phyloP scores from a whole-genome alignment of 2,113 vertebrate species.

The Ailurus styani region DNA sequence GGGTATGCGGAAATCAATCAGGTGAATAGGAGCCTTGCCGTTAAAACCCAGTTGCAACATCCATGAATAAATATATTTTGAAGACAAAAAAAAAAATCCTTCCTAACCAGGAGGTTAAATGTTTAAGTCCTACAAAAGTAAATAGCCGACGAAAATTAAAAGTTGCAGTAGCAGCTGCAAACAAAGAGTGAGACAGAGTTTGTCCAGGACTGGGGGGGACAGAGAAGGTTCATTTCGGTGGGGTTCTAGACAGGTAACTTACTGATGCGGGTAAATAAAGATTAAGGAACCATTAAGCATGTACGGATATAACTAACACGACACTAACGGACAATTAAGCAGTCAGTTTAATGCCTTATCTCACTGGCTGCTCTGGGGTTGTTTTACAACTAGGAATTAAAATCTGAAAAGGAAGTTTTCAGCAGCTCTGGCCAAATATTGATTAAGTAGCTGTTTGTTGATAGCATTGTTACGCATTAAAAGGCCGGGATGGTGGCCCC shows the following conservation, averaged over 20 bases:
- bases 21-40: slow-evolving; percentile 47
- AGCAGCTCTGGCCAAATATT: slow-evolving; percentile 98
- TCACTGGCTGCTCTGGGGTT: slow-evolving; percentile 84
- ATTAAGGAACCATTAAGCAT: slow-evolving; percentile 75
- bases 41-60: slow-evolving; percentile 62
- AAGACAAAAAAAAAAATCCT: background rate
- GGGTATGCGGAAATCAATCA: slow-evolving; percentile 69
- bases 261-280: slow-evolving; percentile 75
- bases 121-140: slow-evolving; percentile 6
- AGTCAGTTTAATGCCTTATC: slow-evolving; percentile 87
- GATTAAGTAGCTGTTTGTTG: slow-evolving; percentile 99
- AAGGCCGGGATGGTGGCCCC: slow-evolving; percentile 90
- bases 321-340: slow-evolving; percentile 84
- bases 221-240: background rate
- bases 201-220: background rate
- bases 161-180: background rate
- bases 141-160: slow-evolving; percentile 42
- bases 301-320: slow-evolving; percentile 77
- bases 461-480: slow-evolving; percentile 91
- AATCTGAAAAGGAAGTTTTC: slow-evolving; percentile 97
- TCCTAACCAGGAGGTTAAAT: background rate
- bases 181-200: slow-evolving; percentile 26
- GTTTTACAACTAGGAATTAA: slow-evolving; percentile 97
- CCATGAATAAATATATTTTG: background rate
- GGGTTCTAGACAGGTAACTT: slow-evolving; percentile 68